Evolutionary conservation across 1,140 invertebrate species (phyloP).

Genomic region (Drosophila cardini): DNA sequence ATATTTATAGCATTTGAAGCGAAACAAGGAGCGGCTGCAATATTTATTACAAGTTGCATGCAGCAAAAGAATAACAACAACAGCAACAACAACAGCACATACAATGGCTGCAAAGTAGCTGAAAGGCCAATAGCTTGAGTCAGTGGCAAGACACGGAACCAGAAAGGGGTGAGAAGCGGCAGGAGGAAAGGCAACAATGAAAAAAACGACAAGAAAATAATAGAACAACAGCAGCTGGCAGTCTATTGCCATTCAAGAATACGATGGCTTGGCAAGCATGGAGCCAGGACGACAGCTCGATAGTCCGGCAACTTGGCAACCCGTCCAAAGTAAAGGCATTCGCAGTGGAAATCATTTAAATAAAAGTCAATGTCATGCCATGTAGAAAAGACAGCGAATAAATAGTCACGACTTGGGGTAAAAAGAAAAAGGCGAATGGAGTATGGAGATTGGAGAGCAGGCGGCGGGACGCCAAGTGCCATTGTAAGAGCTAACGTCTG

Average conservation of each 20-base stretch:
- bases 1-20: slow-evolving; percentile 70
- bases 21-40: slow-evolving; percentile 54
- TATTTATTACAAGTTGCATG: slow-evolving; percentile 82
- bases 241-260: slow-evolving; percentile 73
- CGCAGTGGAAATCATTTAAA: slow-evolving; percentile 78
- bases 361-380: slow-evolving; percentile 83
- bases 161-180: not conserved
- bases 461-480: not conserved
- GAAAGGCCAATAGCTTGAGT: slow-evolving; percentile 6
- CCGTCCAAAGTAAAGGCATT: slow-evolving; percentile 38
- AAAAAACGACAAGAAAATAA: slow-evolving; percentile 5
- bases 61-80: slow-evolving; percentile 55
- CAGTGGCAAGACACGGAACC: slow-evolving; percentile 24
- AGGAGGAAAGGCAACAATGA: not conserved
- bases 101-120: slow-evolving; percentile 47
- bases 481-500: slow-evolving; percentile 8
- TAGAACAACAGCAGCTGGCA: slow-evolving; percentile 55
- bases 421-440: not conserved
- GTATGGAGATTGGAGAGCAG: not conserved
- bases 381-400: slow-evolving; percentile 78
- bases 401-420: slow-evolving; percentile 53
- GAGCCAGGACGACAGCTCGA: not conserved
- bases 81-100: slow-evolving; percentile 3
- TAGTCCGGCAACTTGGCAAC: not conserved
- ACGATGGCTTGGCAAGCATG: slow-evolving; percentile 16